Conservation (phyloP, 2,888 invertebrate species). For the Pachliopta kotzebuea region DNA sequence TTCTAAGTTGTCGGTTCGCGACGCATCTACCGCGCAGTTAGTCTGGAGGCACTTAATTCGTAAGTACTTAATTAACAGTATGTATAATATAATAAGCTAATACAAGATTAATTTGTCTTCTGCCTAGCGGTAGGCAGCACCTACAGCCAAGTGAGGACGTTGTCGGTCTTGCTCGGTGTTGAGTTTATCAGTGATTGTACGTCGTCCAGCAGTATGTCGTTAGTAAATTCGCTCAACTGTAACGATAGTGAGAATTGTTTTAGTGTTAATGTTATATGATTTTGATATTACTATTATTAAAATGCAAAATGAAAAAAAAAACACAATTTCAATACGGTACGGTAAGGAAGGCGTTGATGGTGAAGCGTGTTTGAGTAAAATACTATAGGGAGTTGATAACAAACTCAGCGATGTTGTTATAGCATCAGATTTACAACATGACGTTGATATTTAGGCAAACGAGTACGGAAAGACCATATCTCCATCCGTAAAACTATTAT, state of each 20-base stretch:
- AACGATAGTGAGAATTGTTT: conserved; percentile 35
- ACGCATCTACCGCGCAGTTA: conserved; percentile 25
- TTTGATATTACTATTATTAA: no score
- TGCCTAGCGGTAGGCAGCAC: conserved; percentile 10
- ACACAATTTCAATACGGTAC: no score
- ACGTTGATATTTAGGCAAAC: no score
- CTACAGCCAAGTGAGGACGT: conserved; percentile 93
- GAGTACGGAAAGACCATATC: no score
- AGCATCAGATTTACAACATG: no score
- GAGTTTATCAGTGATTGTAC: conserved; percentile 95
- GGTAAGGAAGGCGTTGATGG: no score
- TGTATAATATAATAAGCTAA: conserved; percentile 49
- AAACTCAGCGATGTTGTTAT: no score
- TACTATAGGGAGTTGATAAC: no score
- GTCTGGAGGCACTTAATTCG: conserved; percentile 34
- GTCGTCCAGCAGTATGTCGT: conserved; percentile 92
- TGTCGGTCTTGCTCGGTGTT: conserved; percentile 91
- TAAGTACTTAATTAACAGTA: conserved; percentile 48
- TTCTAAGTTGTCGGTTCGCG: conserved; percentile 4
- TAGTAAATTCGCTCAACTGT: conserved; percentile 91
- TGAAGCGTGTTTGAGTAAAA: no score
- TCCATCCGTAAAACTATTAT: no score
- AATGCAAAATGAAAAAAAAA: no score
- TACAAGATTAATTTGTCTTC: conserved; percentile 36
- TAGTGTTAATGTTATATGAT: no score